Evolutionary conservation across 2,797 vertebrate genomes (phyloP), one percentile per base, ranked within the genome.

Genomic region (Melanotaenia maccullochi): DNA sequence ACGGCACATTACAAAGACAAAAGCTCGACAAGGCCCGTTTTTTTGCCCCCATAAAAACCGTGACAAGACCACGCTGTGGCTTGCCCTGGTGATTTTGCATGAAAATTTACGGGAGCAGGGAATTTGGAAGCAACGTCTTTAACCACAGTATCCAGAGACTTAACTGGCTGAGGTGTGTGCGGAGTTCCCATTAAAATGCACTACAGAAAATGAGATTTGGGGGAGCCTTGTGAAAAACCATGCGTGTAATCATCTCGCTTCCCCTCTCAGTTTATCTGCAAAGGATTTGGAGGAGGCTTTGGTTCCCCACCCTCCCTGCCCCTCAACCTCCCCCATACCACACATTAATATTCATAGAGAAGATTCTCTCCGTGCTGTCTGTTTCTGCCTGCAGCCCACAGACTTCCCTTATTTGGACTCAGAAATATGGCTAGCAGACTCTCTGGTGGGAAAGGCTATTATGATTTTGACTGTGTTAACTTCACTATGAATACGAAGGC

Each of bases 121-220:
- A 86, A 85, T 79, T 84, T 47, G 73, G 30, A 61, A 5, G 74
- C 56, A 60, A 65, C 16, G 14, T 65, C 63, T 80, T 76, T 55
- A 78, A 75, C 56, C 13, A 62, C 73, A 2, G 84, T 82, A 74
- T 68, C 73, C 72, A 30, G 71, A 75, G 85, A 82, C 76, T 85
- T 68, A 85, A 85, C 68, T 16, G 83, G 86, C 87, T 84, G 85
- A 92, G 90, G 88, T 87, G 86, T 79, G 88, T 11, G 71, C 5
- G 57, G 68, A 78, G 82, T 86, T 87, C 90, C 90, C 90, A 93
- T 95, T 94, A 93, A 93, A 93, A 94, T 93, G 91, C 92, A 92
- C 91, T 92, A 89, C 78, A 88, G 89, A 93, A 94, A 94, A 95
- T 93, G 87, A 93, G 93, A 93, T 94, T 93, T 93, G 85, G 89